Evolutionary conservation across 2,888 invertebrate genomes (phyloP), one percentile per base, ranked within the genome.

Genomic region (Sarcophaga variegata): DNA sequence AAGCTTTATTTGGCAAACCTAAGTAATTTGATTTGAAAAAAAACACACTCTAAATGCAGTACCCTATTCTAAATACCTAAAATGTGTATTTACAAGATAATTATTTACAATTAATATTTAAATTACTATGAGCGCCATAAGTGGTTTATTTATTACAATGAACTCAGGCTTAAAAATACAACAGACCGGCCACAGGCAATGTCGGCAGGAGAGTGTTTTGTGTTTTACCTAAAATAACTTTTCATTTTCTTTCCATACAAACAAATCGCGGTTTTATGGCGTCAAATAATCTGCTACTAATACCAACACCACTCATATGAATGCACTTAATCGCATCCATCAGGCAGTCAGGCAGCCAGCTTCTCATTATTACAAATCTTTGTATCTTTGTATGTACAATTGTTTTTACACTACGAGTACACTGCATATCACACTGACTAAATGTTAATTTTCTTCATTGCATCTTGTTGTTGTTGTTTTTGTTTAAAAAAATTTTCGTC

Each of bases 221-320:
- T 59, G 37, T 37, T 37, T 37, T 37, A 37, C 37, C 54, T 54
- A 12, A 60, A 80, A 84, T 70, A 79, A 70, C 70, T 75, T 75
- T 79, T 75, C 59, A 54, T 74, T 79, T 25, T 70, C 59, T 27
- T 45, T 17, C 20, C 37, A 37, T 17, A 22, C 25, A 37, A 54
- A 76, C 67, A 74, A 85, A 85, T 72, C 78, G 60, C 85, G 81
- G 14, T 10, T 81, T 77, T 69, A 81, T 77, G 81, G 85, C 77
- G 81, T 81, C 85, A 74, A 81, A 17, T 77, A 74, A 14, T 77
- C 77, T 76, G 12, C 12, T 49, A 45, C n/a, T 37, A 17, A 12
- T 59, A 60, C 71, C 22, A 14, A 71, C 8, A 77, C 83, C n/a
- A 37, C 27, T 12, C 12, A 27, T 22, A 49, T 1, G 66, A 77